phyloP scores from a whole-genome alignment of 2,888 invertebrate genomes.

The Ceraclea dissimilis region DNA sequence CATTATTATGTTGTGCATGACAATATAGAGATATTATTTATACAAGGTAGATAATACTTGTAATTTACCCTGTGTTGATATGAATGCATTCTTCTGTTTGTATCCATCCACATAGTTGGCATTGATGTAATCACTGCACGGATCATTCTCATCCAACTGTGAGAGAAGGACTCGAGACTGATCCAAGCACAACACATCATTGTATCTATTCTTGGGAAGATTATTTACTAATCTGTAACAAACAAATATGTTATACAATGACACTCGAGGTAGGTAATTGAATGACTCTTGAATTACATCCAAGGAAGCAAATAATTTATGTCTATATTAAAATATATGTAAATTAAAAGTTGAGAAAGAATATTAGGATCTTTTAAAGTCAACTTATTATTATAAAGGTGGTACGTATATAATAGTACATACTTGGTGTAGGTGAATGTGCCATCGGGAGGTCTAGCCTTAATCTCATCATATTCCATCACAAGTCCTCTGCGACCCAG shows the following conservation, averaged over 20 bases:
- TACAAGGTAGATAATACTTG: background rate
- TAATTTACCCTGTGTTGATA: constrained; percentile 87
- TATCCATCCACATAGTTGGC: constrained; percentile 98
- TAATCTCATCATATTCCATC: constrained; percentile 83
- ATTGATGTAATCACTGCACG: constrained; percentile 88
- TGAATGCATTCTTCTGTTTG: constrained; percentile 95
- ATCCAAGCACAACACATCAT: constrained; percentile 94
- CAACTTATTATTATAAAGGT: no score
- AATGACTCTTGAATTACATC: no score
- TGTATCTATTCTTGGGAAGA: constrained; percentile 82
- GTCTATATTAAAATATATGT: no score
- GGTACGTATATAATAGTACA: no score
- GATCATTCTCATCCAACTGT: constrained; percentile 61
- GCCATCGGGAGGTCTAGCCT: constrained; percentile 74
- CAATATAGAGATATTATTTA: background rate
- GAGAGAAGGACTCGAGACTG: constrained; percentile 86
- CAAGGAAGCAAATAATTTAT: no score
- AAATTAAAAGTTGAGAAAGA: no score
- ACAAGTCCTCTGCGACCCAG: constrained; percentile 74
- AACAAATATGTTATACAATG: no score
- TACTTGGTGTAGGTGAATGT: constrained; percentile 83
- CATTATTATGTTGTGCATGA: background rate
- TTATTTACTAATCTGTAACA: constrained; percentile 54
- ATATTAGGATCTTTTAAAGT: no score
- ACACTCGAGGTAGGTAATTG: no score